Conservation (phyloP, 2,888 invertebrate species). For the Tetheella fluctuosa region DNA sequence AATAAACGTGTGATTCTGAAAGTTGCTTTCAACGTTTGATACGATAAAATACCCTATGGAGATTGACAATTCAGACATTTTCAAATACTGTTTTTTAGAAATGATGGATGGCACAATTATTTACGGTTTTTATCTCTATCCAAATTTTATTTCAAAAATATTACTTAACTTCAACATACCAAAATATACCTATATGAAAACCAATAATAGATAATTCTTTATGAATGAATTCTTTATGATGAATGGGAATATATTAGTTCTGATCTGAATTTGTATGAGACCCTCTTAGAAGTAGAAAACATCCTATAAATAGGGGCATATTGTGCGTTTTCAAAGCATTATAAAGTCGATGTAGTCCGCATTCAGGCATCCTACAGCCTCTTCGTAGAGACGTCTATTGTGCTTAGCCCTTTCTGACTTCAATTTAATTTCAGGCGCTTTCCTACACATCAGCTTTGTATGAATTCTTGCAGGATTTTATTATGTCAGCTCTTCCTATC, state of each 20-base stretch:
- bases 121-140: background rate
- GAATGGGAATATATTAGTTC: constrained; percentile 48
- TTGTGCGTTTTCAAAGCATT: constrained; percentile 58
- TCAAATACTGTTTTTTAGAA: background rate
- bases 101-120: background rate
- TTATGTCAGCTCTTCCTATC: background rate
- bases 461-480: constrained; percentile 36
- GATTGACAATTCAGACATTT: background rate
- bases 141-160: background rate
- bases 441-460: constrained; percentile 52
- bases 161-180: too few species aligned
- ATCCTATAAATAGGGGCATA: constrained; percentile 60
- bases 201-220: constrained; percentile 30
- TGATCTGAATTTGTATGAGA: constrained; percentile 64
- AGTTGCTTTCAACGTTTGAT: constrained; percentile 26
- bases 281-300: constrained; percentile 49
- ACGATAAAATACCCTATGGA: background rate
- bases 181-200: background rate
- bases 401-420: constrained; percentile 63
- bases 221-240: too few species aligned
- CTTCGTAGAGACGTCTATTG: constrained; percentile 58
- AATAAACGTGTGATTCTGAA: constrained; percentile 33
- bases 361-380: constrained; percentile 55
- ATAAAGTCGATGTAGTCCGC: constrained; percentile 63
- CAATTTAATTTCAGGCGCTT: constrained; percentile 71